Evolutionary conservation across 2,113 vertebrate genomes (phyloP).

Genomic region (Rana temporaria): DNA sequence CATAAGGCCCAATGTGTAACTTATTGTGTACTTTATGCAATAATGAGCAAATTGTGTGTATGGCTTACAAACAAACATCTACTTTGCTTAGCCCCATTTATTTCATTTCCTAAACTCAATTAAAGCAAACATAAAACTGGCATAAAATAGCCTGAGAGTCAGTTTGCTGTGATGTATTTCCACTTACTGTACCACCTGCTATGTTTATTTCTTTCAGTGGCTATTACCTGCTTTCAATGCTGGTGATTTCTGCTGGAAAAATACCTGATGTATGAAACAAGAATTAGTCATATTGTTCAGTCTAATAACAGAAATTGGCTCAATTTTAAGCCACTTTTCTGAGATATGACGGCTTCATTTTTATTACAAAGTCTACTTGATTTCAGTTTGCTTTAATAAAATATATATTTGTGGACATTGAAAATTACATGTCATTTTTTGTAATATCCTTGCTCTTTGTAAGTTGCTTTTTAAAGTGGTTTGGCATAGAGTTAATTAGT

Average conservation of each 20-base stretch:
- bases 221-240: slow-evolving; percentile 29
- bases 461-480: too few relatives aligned
- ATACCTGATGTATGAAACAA: background rate
- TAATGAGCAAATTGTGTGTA: slow-evolving; percentile 4
- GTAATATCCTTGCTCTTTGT: too few relatives aligned
- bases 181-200: slow-evolving; percentile 21
- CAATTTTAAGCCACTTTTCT: background rate
- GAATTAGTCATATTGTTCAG: slow-evolving; percentile 6
- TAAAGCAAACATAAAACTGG: slow-evolving; percentile 10
- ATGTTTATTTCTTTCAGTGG: slow-evolving; percentile 8
- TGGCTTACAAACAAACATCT: background rate
- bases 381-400: background rate
- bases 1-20: background rate
- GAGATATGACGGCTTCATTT: background rate
- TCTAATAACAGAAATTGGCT: background rate
- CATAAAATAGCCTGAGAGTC: slow-evolving; percentile 9
- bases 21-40: background rate
- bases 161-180: slow-evolving; percentile 29
- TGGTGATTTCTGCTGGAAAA: background rate
- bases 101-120: slow-evolving; percentile 26
- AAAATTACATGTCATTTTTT: too few relatives aligned
- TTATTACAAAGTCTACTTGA: background rate
- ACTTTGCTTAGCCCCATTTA: slow-evolving; percentile 2
- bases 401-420: too few relatives aligned
- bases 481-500: too few relatives aligned